Base-by-base conservation (phyloP, 2,888 invertebrate species). In the Theretra japonica region DNA sequence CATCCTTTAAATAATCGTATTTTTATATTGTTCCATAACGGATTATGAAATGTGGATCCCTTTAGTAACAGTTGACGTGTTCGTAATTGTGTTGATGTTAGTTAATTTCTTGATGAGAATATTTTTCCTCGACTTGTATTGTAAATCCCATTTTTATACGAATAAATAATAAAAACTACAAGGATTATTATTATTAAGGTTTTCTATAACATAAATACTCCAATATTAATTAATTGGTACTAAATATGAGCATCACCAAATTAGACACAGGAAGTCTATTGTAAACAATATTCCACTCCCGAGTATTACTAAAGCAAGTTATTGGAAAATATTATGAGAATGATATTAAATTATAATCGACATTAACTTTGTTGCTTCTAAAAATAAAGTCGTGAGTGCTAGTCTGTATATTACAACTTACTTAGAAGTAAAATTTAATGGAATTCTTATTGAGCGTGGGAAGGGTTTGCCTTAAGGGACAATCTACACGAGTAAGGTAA, bases 1-100 rank as follows among this genome's bases (percentile, higher is more conserved):
- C 41, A 23, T 5, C 17, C 23, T 2, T 48, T 65, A 48, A 65
- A 4, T 65, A 25, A 48, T 48, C 21, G 65, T 65, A 65, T 65
- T 65, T 65, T 65, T 65, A 65, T 48, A 65, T 53, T 53, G 19
- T 53, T 53, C 19, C 53, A 28, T 25, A 59, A 59, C 28, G 17
- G 6, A 17, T 59, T 28, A 59, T 60, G 19, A n/a, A 60, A 28
- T 53, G 17, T 53, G 17, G 17, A 50, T 53, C 6, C 5, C n/a
- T 19, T 53, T 53, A 53, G 19, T 53, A 5, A 53, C 19, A 53
- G 6, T 58, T 58, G 25, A 17, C 4, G 23, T 23, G 17, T 15
- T 1, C n/a, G 11, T 58, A 25, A 58, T 17, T 58, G 23, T 58
- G 25, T 25, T 58, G 25, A 58, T 25, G 11, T 53, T n/a, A n/a